Percentiles rank a stretch among this genome's conserved stretches.
These are phyloP conservation scores for Lithosia quadra DNA, from an alignment of 2,888 invertebrate species.

Conservation along the genomic window DNA sequence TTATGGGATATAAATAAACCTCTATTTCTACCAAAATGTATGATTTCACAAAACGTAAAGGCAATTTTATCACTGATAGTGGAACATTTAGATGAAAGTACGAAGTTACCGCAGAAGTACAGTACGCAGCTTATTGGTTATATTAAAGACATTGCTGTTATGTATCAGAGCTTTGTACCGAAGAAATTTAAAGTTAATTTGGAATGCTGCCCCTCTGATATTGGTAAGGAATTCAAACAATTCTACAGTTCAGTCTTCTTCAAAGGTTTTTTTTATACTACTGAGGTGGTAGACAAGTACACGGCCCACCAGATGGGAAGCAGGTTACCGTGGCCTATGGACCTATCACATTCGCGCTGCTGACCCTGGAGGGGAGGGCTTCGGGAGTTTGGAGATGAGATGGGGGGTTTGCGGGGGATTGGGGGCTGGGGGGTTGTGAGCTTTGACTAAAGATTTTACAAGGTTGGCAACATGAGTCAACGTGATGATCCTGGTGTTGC, in stretches of 20 bases:
- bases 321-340: too few species aligned
- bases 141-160: conserved; percentile 77
- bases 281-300: too few species aligned
- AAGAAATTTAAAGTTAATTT: conserved; percentile 78
- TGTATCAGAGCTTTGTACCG: conserved; percentile 80
- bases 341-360: too few species aligned
- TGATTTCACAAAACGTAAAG: conserved; percentile 77
- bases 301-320: too few species aligned
- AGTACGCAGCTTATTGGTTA: conserved; percentile 71
- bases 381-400: too few species aligned
- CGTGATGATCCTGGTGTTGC: too few species aligned
- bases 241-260: neutral
- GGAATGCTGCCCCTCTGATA: conserved; percentile 78
- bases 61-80: conserved; percentile 73
- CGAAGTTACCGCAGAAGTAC: conserved; percentile 74
- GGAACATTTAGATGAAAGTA: conserved; percentile 77
- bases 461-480: too few species aligned
- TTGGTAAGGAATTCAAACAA: conserved; percentile 66
- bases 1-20: conserved; percentile 74
- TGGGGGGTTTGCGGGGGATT: too few species aligned
- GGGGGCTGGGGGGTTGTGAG: too few species aligned
- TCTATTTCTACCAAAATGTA: conserved; percentile 77
- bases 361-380: too few species aligned
- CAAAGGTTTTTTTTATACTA: too few species aligned
- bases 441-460: too few species aligned